These are phyloP conservation scores for Quadroppia sp. DNA, from an alignment of 2,888 invertebrate species.

Conservation along the genomic window DNA sequence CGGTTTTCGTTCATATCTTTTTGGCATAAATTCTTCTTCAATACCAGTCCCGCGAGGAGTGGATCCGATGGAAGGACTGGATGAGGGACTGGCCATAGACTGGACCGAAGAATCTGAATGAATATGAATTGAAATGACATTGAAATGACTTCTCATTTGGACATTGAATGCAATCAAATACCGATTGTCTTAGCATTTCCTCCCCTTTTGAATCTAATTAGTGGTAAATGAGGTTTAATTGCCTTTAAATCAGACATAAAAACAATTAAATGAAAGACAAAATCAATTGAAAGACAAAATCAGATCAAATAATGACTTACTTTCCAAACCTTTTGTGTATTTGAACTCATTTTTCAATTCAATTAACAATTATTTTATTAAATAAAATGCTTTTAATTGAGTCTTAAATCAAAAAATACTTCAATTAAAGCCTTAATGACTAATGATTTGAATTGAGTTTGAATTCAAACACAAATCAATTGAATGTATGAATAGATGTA, in stretches of 20 bases:
- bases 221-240: constrained; percentile 47
- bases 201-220: constrained; percentile 47
- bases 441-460: no score
- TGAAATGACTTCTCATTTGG: not conserved
- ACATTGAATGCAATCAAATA: not conserved
- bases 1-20: constrained; percentile 46
- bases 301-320: constrained; percentile 38
- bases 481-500: no score
- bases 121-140: not conserved
- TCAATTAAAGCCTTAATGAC: no score
- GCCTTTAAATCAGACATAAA: constrained; percentile 39
- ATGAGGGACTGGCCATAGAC: not conserved
- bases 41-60: constrained; percentile 43
- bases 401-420: no score
- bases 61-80: constrained; percentile 17
- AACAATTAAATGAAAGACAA: not conserved
- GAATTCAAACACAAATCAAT: no score
- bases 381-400: no score
- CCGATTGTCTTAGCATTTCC: constrained; percentile 16
- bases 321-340: constrained; percentile 45
- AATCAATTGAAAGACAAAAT: not conserved
- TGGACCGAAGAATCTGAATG: not conserved
- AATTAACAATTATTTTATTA: not conserved
- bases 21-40: constrained; percentile 46
- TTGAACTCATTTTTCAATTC: constrained; percentile 42